A percentile compares a stretch with the other conserved stretches of the same genome.
These are phyloP conservation scores for Chrysopilus asiliformis DNA, from an alignment of 2,888 invertebrate species.

Conservation along the genomic window DNA sequence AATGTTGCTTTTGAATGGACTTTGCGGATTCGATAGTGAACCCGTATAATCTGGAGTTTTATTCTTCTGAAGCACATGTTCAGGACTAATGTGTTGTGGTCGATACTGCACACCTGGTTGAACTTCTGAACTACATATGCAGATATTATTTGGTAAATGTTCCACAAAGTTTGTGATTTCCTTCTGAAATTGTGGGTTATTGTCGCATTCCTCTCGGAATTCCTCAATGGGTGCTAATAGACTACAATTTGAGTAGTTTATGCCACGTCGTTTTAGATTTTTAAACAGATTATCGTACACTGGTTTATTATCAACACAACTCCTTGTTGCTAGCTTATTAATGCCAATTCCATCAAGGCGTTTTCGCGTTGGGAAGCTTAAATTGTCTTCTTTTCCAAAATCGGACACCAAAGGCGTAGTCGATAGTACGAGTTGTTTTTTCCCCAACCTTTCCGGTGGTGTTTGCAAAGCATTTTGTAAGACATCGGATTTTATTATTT, in stretches of 20 bases:
- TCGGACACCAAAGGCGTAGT: slow-evolving; percentile 35
- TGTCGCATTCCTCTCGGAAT: slow-evolving; percentile 42
- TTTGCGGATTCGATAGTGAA: slow-evolving; percentile 3
- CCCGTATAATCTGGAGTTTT: not conserved
- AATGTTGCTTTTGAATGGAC: slow-evolving; percentile 12
- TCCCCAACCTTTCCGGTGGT: slow-evolving; percentile 6
- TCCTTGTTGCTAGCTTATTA: slow-evolving; percentile 44
- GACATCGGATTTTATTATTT: slow-evolving; percentile 28
- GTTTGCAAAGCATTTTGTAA: slow-evolving; percentile 24
- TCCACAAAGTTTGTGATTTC: slow-evolving; percentile 43
- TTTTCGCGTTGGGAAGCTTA: slow-evolving; percentile 36
- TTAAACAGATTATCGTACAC: slow-evolving; percentile 45
- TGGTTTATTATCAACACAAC: slow-evolving; percentile 45
- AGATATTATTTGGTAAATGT: slow-evolving; percentile 23
- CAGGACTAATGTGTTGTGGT: slow-evolving; percentile 5
- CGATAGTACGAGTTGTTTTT: slow-evolving; percentile 5
- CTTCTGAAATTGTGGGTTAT: slow-evolving; percentile 41
- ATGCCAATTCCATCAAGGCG: slow-evolving; percentile 41
- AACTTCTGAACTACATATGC: slow-evolving; percentile 5
- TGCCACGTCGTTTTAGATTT: slow-evolving; percentile 40
- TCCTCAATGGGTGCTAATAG: slow-evolving; percentile 43
- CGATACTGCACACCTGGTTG: not conserved
- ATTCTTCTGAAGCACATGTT: not conserved
- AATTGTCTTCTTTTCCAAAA: slow-evolving; percentile 22
- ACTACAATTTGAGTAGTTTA: slow-evolving; percentile 40